Base-by-base conservation (phyloP, 1,140 invertebrate species). In the Drosophila cardini region DNA sequence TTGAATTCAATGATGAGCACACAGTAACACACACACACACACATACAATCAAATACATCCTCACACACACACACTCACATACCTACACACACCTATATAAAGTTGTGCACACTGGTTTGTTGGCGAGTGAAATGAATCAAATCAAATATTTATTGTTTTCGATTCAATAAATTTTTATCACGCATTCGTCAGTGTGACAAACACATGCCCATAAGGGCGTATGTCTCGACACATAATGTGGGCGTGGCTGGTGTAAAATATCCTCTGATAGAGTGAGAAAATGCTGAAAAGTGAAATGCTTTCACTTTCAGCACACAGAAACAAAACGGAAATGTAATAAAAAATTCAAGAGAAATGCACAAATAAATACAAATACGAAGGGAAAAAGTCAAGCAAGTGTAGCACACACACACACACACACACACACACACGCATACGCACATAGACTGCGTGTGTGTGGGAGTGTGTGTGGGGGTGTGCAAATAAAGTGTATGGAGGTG, bases 141-240 rank as follows among this genome's bases (percentile, higher is more conserved):
- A 89, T 89, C 84, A 89, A 89, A 89, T 89, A 89, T 89, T 89
- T 89, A 89, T 89, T 90, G 84, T 80, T 84, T 84, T 89, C 84
- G 80, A 90, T 89, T 74, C 84, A 89, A 89, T 89, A 89, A 89
- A 84, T 84, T 89, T 89, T 89, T 89, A 89, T 89, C 84, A 90
- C 84, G 71, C 80, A 84, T 68, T 60, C 69, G 53, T 68, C 77
- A 63, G 70, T 50, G 69, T 73, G 73, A 77, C 76, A 76, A 62
- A 76, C 68, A 46, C 62, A 65, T 76, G 68, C 70, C 73, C 67
- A 79, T 68, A 68, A 58, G 48, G 58, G 30, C n/a, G 9, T 16
- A n/a, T 7, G n/a, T 9, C 26, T 40, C 30, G 16, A 13, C 48
- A 15, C 46, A 34, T 58, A 21, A 30, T 18, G 9, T 38, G 78